A percentile compares a stretch with the other conserved stretches of the same genome.
These are phyloP conservation scores for Coracias cyanogaster DNA, from an alignment of 2,797 vertebrate genomes.

Conservation along the genomic window DNA sequence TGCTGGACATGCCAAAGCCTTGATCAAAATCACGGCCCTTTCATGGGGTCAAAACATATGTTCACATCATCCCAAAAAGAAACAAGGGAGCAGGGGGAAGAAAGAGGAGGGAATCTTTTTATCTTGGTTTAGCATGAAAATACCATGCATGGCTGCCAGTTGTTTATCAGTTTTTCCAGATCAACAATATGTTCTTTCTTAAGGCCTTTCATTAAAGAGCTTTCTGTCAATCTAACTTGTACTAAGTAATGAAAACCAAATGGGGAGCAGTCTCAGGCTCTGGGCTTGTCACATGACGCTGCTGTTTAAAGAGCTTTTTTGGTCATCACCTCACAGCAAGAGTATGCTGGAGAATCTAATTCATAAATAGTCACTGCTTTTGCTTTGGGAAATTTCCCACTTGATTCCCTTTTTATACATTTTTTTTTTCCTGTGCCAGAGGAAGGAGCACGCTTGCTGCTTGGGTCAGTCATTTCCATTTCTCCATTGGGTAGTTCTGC, in stretches of 20 bases:
- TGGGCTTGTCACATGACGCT: conserved; percentile 1
- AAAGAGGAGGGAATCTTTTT: conserved; percentile 25
- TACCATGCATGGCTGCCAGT: conserved; percentile 48
- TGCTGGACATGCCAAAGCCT: conserved; percentile 43
- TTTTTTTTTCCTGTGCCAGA: background rate
- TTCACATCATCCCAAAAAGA: conserved; percentile 46
- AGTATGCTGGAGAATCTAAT: conserved; percentile 25
- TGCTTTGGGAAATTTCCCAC: background rate
- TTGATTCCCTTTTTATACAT: background rate
- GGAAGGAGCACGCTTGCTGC: background rate
- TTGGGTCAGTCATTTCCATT: background rate
- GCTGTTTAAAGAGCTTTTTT: conserved; percentile 52
- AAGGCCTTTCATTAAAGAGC: conserved; percentile 29
- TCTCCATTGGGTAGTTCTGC: background rate
- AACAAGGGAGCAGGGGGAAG: background rate
- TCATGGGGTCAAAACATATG: conserved; percentile 52
- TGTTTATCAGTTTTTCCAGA: conserved; percentile 65
- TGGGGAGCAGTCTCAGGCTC: conserved; percentile 28
- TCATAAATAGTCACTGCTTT: conserved; percentile 39
- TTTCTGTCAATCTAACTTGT: conserved; percentile 48
- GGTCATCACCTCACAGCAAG: conserved; percentile 35
- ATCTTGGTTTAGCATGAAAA: conserved; percentile 57
- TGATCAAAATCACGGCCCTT: conserved; percentile 62
- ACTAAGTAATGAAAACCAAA: conserved; percentile 68
- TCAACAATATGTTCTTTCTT: conserved; percentile 70